A percentile compares a stretch with the other conserved stretches of the same genome.
These are phyloP conservation scores for Troides aeacus DNA, from an alignment of 2,888 invertebrate species.

Conservation along the genomic window DNA sequence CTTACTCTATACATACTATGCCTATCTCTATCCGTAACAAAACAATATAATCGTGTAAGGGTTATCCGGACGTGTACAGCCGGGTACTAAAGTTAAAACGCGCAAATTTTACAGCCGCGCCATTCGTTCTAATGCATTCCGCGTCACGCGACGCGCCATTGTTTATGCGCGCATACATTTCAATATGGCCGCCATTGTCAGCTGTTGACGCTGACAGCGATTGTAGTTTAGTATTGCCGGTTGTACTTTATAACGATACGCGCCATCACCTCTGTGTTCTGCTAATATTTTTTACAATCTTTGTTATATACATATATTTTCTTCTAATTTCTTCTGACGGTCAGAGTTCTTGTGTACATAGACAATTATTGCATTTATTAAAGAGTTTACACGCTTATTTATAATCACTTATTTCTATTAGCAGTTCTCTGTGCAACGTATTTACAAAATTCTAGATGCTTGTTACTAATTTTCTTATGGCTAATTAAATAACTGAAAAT, in stretches of 20 bases:
- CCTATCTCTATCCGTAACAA: not conserved
- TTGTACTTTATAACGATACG: not conserved
- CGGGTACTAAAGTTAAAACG: slow-evolving; percentile 19
- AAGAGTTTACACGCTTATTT: too few relatives aligned
- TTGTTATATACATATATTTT: too few relatives aligned
- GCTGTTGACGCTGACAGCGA: slow-evolving; percentile 28
- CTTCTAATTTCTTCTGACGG: too few relatives aligned
- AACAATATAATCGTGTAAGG: not conserved
- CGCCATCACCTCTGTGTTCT: not conserved
- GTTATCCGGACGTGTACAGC: slow-evolving; percentile 17
- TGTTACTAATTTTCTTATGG: too few relatives aligned
- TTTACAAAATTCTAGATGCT: too few relatives aligned
- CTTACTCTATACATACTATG: too few relatives aligned
- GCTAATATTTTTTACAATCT: too few relatives aligned
- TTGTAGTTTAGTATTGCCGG: slow-evolving; percentile 3
- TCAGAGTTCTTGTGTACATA: too few relatives aligned
- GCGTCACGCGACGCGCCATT: slow-evolving; percentile 47
- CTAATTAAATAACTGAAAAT: too few relatives aligned
- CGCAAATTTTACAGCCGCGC: slow-evolving; percentile 26
- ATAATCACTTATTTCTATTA: too few relatives aligned
- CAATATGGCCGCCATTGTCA: slow-evolving; percentile 43
- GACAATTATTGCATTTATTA: too few relatives aligned
- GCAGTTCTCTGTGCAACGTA: too few relatives aligned
- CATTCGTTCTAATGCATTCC: slow-evolving; percentile 48
- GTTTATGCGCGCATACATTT: slow-evolving; percentile 46